Evolutionary conservation across 2,113 vertebrate genomes (phyloP), one percentile per base, ranked within the genome.

Genomic region (Fulica atra): DNA sequence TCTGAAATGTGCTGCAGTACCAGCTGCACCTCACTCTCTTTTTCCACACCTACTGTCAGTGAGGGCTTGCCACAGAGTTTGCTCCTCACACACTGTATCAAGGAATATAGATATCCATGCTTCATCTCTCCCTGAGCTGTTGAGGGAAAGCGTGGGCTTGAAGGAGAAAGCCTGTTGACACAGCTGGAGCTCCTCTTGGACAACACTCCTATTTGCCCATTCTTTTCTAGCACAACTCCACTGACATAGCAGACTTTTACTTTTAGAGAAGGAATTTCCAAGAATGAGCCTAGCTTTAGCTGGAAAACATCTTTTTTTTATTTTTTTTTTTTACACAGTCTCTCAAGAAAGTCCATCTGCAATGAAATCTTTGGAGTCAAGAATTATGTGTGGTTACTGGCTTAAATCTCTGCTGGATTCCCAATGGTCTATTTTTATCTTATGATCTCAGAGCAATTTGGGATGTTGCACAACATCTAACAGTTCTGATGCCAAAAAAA

Each of bases 391-490:
- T 28, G 86, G 72, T 94, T 92, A 44, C 46, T 74, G 89, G 66
- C 73, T 91, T 76, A 79, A 61, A 89, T 60, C 31, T 48, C 10
- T 26, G 36, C 81, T 94, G 78, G 68, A 71, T 91, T 94, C 92
- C 93, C 69, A 94, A 38, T 4, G 25, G 69, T 44, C 59, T 92
- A 35, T 86, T 93, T 96, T 94, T 86, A 86, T 68, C 60, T 81
- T 64, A 48, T 28, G 68, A 89, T 72, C 82, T 93, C 74, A 78
- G 38, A 91, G 74, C 66, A 48, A 25, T 76, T 93, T 70, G 74
- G 72, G 85, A 92, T 79, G 68, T 92, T 86, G 91, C 93, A 86
- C 53, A 96, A 96, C 61, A 89, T 53, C 36, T 50, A 64, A 33
- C 46, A 72, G 53, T 65, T 91, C 74, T 81, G 92, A 88, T 81